Base-by-base conservation (phyloP, 2,113 vertebrate genomes). In the Acinonyx jubatus region DNA sequence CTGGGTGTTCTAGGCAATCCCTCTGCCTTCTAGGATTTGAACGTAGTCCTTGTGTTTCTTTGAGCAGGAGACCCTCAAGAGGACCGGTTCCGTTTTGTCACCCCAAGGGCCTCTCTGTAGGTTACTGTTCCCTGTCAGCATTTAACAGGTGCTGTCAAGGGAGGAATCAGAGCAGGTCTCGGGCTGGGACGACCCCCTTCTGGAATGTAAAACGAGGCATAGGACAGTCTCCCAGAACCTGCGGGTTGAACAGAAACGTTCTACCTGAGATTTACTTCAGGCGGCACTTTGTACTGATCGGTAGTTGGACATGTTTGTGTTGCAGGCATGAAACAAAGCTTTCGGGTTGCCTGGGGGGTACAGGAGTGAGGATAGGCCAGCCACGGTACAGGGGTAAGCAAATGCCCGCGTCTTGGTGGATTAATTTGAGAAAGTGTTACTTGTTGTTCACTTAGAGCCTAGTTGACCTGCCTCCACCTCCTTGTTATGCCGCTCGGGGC, bases 151-250 rank as follows among this genome's bases (percentile, higher is more conserved):
- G 29, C 18, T 4, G 2, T 31, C 15, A 88, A 27, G 76, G 57
- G 31, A 33, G 11, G 41, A 33, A 61, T 63, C 25, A 33, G 48
- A 91, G 38, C 25, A 1, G 19, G n/a, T 10, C 83, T 63, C 29
- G 27, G 0, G 33, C 19, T 1, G 6, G 3, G 38, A 61, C 25
- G 7, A 10, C 3, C 68, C 23, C n/a, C 19, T 19, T 27, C 9
- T 14, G 3, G 65, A 71, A 16, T 6, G 27, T 33, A 29, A 55
- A 73, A 65, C n/a, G 38, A 68, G 31, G 18, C 4, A 4, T 61
- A 9, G 45, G 69, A 84, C 48, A 9, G 7, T 57, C 36, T 21
- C 33, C 52, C 12, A 4, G 73, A 80, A 61, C 31, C 38, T 10
- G 2, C 21, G 71, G 11, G 19, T 16, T 19, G 21, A 33, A 41